Evolutionary conservation across 2,888 invertebrate species (phyloP), one percentile per base, ranked within the genome.

Genomic region (Ceraclea dissimilis): DNA sequence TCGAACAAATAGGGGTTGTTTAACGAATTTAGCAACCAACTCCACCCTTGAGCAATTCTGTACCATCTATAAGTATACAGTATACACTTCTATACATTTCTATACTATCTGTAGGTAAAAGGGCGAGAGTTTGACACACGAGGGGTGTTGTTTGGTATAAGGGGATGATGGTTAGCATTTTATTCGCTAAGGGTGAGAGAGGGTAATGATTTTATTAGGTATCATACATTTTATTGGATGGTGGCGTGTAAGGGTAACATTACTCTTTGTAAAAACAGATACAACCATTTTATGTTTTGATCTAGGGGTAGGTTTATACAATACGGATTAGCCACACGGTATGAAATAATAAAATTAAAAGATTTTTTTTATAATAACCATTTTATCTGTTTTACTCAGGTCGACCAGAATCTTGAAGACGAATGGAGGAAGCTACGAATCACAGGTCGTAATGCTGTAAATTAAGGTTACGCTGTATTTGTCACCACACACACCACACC

Each of bases 161-260:
- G 16, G 39, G 39, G 39, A n/a, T 8, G 39, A 6, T 10, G 31
- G 11, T 6, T 31, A 31, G 31, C 26, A 4, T 26, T 26, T 26
- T 26, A 26, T 26, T 26, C 26, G 26, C 39, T 13, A 39, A 13
- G 13, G 26, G 16, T 1, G 48, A 34, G 33, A 22, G 48, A 31
- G 20, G 39, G 31, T 54, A 54, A 54, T 54, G 54, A 54, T 54
- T 54, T 54, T 54, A 54, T 49, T 54, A 54, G 49, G 19, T 39
- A 13, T 49, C 43, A 17, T 34, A 50, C 39, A 50, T 50, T 54
- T 54, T 50, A 54, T 54, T 54, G 54, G 54, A 10, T 22, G n/a
- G 50, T 49, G 31, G 49, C 49, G 18, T 43, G 39, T 39, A 13
- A 16, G 39, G 16, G n/a, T 16, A 16, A 39, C 49, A 54, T 54